Percentiles rank a stretch among this genome's conserved stretches.
phyloP scores from a whole-genome alignment of 1,140 invertebrate genomes.

The Colletes latitarsis region DNA sequence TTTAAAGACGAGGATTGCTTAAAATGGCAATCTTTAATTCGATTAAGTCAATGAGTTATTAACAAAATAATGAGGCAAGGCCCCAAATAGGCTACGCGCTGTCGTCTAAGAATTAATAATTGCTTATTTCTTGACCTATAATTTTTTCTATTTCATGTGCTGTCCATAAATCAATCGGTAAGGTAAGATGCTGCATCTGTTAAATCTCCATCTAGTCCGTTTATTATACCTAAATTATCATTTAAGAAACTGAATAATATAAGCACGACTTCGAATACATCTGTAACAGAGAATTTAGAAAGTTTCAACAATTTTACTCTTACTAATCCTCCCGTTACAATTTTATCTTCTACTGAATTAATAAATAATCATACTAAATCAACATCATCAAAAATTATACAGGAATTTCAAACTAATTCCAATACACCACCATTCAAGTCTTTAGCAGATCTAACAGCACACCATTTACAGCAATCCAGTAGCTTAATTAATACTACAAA shows the following conservation, averaged over 20 bases:
- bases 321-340: constrained; percentile 10
- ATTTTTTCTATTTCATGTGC: constrained; percentile 80
- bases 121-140: constrained; percentile 52
- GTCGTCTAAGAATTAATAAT: neutral
- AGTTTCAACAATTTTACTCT: constrained; percentile 25
- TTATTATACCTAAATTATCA: constrained; percentile 67
- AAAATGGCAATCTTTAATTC: too few species aligned
- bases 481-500: constrained; percentile 4
- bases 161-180: constrained; percentile 75
- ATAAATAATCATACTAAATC: constrained; percentile 41
- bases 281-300: constrained; percentile 6
- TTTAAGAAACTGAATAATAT: constrained; percentile 49
- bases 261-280: constrained; percentile 21
- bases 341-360: constrained; percentile 49
- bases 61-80: too few species aligned
- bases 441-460: constrained; percentile 72
- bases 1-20: too few species aligned
- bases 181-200: constrained; percentile 80
- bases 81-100: too few species aligned
- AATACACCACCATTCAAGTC: constrained; percentile 60
- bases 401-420: constrained; percentile 3
- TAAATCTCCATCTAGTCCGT: constrained; percentile 43
- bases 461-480: constrained; percentile 73
- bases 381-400: neutral
- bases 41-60: too few species aligned